Base-by-base conservation (phyloP, 2,113 vertebrate genomes). In the Cyanoderma ruficeps region DNA sequence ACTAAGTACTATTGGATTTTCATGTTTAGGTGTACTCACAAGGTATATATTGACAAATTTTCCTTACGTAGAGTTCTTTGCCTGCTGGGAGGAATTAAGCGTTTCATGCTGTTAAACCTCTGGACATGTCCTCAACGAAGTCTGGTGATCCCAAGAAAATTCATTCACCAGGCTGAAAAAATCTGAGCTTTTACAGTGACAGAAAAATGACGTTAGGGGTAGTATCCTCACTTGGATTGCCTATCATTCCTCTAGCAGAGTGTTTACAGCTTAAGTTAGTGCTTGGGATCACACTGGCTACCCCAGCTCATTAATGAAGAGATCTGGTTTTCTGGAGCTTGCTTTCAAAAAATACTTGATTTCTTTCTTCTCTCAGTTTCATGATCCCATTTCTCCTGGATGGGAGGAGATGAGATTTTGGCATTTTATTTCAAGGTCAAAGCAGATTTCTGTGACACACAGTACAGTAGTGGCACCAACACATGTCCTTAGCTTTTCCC, bases 1-100 rank as follows among this genome's bases (percentile, higher is more conserved):
- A 95, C 37, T 92, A 94, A 96, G 41, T 96, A n/a, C 8, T 67
- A 78, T 83, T 90, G 87, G 61, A 92, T 96, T 97, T 98, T 97
- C 85, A 94, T 72, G 74, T 95, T 91, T 96, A 85, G 44, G 33
- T 96, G 93, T 89, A 93, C 27, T 31, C 42, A 37, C 31, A 13
- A 91, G 57, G 47, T 90, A 96, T 97, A 95, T 91, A 96, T 89
- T 94, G n/a, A n/a, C 60, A 77, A 87, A 74, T 95, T 91, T 56
- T 80, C 44, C 71, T 84, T 91, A 65, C 76, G 76, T 64, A 91
- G 31, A 91, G 53, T 89, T 96, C 56, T 80, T 91, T 79, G 30
- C 55, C 80, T 80, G 24, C 33, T 92, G 84, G 42, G 69, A 88
- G 64, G 95, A 96, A 95, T 87, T 72, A 74, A 91, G 31, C 44